Evolutionary conservation across 1,140 invertebrate species (phyloP).

Genomic region (Megalonaias nervosa): DNA sequence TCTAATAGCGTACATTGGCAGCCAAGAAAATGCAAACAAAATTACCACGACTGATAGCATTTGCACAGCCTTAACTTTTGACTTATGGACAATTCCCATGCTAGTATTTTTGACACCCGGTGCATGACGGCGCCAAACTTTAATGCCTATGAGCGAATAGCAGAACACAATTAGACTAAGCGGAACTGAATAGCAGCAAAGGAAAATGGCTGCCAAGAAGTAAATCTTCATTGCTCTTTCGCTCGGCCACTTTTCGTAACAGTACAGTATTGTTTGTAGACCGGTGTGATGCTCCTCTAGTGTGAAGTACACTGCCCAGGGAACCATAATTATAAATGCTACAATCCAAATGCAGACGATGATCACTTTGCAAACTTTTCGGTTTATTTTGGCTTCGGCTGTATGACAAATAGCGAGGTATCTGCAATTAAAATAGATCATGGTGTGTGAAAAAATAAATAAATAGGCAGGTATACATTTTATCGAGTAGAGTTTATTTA

Average conservation of each 20-base stretch:
- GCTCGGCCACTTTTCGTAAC: conserved; percentile 52
- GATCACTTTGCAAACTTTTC: conserved; percentile 85
- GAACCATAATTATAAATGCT: conserved; percentile 86
- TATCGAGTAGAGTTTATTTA: no score
- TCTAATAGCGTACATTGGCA: conserved; percentile 84
- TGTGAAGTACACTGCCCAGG: conserved; percentile 92
- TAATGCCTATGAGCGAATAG: conserved; percentile 94
- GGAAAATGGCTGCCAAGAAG: conserved; percentile 90
- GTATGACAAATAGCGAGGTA: conserved; percentile 97
- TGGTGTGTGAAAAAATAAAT: background rate
- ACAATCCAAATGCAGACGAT: conserved; percentile 93
- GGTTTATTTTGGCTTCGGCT: conserved; percentile 91
- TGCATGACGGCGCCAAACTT: conserved; percentile 89
- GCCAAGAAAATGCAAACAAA: conserved; percentile 95
- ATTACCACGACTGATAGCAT: conserved; percentile 97
- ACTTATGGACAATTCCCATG: conserved; percentile 63
- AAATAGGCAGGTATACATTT: no score
- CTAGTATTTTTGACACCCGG: conserved; percentile 76
- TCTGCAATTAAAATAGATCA: conserved; percentile 75
- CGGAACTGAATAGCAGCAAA: conserved; percentile 93
- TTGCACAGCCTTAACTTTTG: conserved; percentile 83
- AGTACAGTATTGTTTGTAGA: conserved; percentile 36
- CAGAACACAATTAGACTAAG: conserved; percentile 92
- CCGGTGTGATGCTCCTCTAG: conserved; percentile 37
- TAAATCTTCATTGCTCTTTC: conserved; percentile 83